Conservation (phyloP, 2,888 invertebrate species). For the Ptychoptera albimana region DNA sequence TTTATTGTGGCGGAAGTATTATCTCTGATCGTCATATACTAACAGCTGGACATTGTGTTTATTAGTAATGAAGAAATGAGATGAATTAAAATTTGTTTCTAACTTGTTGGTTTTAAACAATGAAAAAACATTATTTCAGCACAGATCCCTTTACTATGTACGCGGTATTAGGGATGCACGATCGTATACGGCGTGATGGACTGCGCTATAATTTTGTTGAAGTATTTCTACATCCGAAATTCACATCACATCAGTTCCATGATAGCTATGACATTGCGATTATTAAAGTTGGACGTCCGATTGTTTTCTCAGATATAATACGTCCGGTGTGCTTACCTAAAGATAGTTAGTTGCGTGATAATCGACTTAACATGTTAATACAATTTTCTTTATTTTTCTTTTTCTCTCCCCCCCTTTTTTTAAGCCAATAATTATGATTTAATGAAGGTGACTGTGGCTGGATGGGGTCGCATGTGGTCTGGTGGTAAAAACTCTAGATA, state of each 20-base stretch:
- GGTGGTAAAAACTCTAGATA: constrained; percentile 32
- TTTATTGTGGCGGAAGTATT: constrained; percentile 7
- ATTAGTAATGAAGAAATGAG: constrained; percentile 2
- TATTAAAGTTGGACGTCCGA: constrained; percentile 30
- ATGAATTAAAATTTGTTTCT: background rate
- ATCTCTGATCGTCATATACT: constrained; percentile 8
- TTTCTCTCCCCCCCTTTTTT: background rate
- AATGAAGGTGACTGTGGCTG: constrained; percentile 33
- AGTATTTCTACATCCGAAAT: constrained; percentile 6
- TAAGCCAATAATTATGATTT: constrained; percentile 32
- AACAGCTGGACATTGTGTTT: constrained; percentile 10
- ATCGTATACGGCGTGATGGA: background rate
- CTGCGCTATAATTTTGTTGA: background rate
- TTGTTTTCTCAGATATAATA: constrained; percentile 31
- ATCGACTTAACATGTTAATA: no score
- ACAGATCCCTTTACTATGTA: constrained; percentile 1
- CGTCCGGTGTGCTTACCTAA: constrained; percentile 38
- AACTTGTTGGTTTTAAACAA: no score
- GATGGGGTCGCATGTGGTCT: constrained; percentile 37
- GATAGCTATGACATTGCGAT: constrained; percentile 43
- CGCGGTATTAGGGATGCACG: constrained; percentile 7
- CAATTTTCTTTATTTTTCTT: no score
- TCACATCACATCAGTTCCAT: constrained; percentile 31
- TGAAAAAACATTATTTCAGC: background rate
- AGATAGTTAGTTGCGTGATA: constrained; percentile 22